phyloP scores from a whole-genome alignment of 2,113 vertebrate species.

The Egretta garzetta region DNA sequence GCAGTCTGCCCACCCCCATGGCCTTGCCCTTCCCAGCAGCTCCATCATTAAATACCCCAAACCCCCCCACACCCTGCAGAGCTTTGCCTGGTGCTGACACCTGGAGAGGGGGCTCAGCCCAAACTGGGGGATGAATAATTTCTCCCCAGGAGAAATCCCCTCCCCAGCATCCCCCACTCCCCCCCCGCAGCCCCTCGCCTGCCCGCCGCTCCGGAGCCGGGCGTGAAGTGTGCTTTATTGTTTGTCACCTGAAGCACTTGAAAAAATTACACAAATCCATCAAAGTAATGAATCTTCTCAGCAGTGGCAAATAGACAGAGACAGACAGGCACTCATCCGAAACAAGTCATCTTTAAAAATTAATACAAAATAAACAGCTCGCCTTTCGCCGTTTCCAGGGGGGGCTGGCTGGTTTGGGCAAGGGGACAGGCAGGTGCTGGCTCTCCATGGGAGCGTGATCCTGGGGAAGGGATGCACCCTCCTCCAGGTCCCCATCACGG shows the following conservation, averaged over 20 bases:
- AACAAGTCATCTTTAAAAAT: constrained; percentile 57
- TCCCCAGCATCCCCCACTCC: not conserved
- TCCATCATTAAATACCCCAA: not conserved
- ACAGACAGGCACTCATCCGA: constrained; percentile 45
- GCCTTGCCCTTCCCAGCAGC: not conserved
- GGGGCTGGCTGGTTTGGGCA: not conserved
- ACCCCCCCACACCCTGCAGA: not conserved
- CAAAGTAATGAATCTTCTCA: constrained; percentile 73
- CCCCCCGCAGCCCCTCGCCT: not conserved
- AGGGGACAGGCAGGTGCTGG: not conserved
- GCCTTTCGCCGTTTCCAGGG: not conserved
- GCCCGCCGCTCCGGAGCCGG: not conserved
- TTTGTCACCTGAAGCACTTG: constrained; percentile 69
- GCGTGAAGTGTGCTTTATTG: constrained; percentile 20
- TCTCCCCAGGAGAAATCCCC: not conserved
- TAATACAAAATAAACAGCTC: constrained; percentile 41
- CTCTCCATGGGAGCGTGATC: fast-evolving
- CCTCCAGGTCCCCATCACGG: not conserved
- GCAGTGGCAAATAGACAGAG: constrained; percentile 67
- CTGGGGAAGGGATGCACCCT: not conserved
- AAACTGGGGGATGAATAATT: not conserved
- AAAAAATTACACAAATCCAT: constrained; percentile 75
- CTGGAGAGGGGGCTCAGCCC: fast-evolving
- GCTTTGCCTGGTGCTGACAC: not conserved
- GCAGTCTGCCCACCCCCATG: not conserved